Evolutionary conservation across 2,888 invertebrate species (phyloP).

Genomic region (Cremastinae sp.): DNA sequence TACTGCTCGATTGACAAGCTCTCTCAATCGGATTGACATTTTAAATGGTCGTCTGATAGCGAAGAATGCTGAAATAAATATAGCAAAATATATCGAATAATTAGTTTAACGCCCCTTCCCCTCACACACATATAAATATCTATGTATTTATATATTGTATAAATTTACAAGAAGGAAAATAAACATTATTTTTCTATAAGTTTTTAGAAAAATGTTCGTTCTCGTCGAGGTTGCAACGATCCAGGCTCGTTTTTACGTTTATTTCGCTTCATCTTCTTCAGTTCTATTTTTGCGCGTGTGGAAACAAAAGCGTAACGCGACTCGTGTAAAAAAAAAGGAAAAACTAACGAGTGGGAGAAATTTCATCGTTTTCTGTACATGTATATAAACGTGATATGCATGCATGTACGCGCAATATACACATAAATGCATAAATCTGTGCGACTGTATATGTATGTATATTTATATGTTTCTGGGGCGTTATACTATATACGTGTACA

Average conservation of each 20-base stretch:
- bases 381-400: conserved; percentile 4
- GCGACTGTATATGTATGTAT: too few relatives aligned
- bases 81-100: background rate
- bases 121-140: too few relatives aligned
- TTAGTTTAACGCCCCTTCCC: background rate
- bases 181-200: background rate
- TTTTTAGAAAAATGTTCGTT: background rate
- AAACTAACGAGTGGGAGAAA: background rate
- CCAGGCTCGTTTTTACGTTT: conserved; percentile 6
- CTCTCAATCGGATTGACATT: conserved; percentile 50
- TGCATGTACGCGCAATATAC: background rate
- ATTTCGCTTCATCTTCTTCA: conserved; percentile 14
- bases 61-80: background rate
- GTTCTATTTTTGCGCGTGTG: conserved; percentile 34
- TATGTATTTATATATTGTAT: too few relatives aligned
- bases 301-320: conserved; percentile 27
- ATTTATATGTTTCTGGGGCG: too few relatives aligned
- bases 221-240: background rate
- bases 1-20: conserved; percentile 64
- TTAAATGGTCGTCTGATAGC: background rate
- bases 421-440: too few relatives aligned
- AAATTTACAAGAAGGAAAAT: too few relatives aligned
- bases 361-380: background rate
- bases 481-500: too few relatives aligned
- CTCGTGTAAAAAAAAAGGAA: conserved; percentile 6